A percentile compares a stretch with the other conserved stretches of the same genome.
Conservation (phyloP, 1,140 invertebrate genomes). For the Acromyrmex echinatior region DNA sequence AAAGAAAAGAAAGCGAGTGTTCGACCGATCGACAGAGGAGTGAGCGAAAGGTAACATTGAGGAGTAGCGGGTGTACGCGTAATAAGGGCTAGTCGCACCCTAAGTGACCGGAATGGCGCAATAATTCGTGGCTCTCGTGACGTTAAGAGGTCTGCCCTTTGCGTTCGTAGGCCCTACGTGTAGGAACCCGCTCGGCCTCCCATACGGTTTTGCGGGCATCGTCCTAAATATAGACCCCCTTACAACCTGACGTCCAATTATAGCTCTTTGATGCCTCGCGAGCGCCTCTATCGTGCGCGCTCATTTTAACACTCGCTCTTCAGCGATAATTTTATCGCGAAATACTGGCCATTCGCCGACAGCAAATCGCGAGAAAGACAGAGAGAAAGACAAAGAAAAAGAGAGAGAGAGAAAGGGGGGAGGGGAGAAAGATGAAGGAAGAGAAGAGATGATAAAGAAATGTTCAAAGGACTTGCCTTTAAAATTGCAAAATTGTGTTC, state of each 20-base stretch:
- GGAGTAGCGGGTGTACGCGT: constrained; percentile 74
- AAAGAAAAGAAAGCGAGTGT: constrained; percentile 21
- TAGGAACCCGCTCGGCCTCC: constrained; percentile 72
- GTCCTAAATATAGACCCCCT: constrained; percentile 83
- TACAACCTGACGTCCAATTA: constrained; percentile 84
- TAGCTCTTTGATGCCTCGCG: constrained; percentile 84
- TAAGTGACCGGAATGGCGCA: constrained; percentile 86
- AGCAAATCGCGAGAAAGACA: constrained; percentile 37
- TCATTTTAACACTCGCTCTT: constrained; percentile 53
- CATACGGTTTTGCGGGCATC: constrained; percentile 80
- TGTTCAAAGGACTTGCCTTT: constrained; percentile 58
- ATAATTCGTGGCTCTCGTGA: constrained; percentile 85
- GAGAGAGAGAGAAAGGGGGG: not conserved
- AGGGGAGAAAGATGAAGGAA: not conserved
- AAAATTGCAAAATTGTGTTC: constrained; percentile 66
- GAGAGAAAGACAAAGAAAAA: not conserved
- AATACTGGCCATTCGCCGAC: constrained; percentile 59
- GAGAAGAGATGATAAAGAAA: not conserved
- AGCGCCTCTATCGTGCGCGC: constrained; percentile 74
- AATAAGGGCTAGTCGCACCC: constrained; percentile 84
- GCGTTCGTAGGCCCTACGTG: constrained; percentile 75
- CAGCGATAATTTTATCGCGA: constrained; percentile 81
- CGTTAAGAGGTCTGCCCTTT: constrained; percentile 85
- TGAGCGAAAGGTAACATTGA: constrained; percentile 13
- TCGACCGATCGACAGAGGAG: constrained; percentile 33